phyloP scores from a whole-genome alignment of 1,140 invertebrate species.

The Cyrtorhinus lividipennis region DNA sequence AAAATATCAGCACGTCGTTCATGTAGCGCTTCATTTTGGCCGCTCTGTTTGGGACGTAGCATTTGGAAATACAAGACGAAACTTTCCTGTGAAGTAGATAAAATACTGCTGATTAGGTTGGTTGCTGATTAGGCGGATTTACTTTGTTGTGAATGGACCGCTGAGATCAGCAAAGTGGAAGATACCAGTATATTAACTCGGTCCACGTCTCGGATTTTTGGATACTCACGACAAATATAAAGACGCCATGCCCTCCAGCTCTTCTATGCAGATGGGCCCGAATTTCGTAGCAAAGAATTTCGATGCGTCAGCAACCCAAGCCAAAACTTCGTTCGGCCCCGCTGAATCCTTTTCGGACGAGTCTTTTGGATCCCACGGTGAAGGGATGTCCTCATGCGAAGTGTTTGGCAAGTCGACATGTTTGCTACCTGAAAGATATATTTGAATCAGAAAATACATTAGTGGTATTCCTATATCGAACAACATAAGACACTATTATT shows the following conservation, averaged over 20 bases:
- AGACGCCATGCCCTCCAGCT: background rate
- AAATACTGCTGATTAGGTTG: background rate
- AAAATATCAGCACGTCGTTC: slow-evolving; percentile 33
- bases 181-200: background rate
- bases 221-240: background rate
- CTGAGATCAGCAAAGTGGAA: background rate
- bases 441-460: no score
- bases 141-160: background rate
- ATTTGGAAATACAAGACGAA: slow-evolving; percentile 29
- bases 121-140: background rate
- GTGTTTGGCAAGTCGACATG: no score
- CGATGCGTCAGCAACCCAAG: background rate
- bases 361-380: no score
- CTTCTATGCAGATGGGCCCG: background rate
- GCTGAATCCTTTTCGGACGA: background rate
- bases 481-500: no score
- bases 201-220: background rate
- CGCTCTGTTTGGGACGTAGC: slow-evolving; percentile 31
- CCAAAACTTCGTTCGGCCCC: background rate
- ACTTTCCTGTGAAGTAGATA: slow-evolving; percentile 29
- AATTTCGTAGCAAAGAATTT: background rate
- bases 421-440: no score
- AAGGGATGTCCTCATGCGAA: no score
- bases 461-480: no score
- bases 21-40: slow-evolving; percentile 33